Conservation (phyloP, 2,113 vertebrate genomes). For the Ia io region DNA sequence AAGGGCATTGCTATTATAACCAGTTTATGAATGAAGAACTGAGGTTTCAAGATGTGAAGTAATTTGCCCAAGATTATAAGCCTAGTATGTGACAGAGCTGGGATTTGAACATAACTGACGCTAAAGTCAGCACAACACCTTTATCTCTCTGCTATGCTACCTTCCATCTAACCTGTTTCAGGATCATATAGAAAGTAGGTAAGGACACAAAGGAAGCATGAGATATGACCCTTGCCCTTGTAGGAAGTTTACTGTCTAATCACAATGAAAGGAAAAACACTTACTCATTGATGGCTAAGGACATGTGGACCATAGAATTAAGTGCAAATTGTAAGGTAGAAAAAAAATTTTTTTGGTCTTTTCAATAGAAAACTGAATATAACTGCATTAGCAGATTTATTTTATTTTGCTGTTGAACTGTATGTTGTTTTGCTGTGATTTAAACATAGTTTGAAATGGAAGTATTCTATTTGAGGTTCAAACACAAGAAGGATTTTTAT, state of each 20-base stretch:
- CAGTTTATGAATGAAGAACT: background rate
- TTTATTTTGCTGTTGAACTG: background rate
- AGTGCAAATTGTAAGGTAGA: background rate
- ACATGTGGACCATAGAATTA: background rate
- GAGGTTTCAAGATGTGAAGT: background rate
- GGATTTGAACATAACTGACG: background rate
- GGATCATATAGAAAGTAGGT: background rate
- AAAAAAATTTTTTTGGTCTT: background rate
- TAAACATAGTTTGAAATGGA: background rate
- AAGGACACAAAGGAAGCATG: background rate
- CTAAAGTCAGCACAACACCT: background rate
- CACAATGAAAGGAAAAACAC: background rate
- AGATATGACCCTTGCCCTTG: background rate
- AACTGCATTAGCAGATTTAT: background rate
- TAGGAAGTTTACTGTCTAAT: background rate
- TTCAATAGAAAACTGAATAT: background rate
- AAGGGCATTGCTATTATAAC: background rate
- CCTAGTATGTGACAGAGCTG: background rate
- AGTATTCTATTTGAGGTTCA: background rate
- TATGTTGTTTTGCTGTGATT: background rate
- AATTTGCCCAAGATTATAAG: background rate
- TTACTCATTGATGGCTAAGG: background rate
- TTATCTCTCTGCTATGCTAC: background rate
- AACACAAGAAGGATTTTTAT: background rate
- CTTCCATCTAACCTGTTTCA: background rate